Conservation (phyloP, 1,140 invertebrate species). For the Wasmannia auropunctata region DNA sequence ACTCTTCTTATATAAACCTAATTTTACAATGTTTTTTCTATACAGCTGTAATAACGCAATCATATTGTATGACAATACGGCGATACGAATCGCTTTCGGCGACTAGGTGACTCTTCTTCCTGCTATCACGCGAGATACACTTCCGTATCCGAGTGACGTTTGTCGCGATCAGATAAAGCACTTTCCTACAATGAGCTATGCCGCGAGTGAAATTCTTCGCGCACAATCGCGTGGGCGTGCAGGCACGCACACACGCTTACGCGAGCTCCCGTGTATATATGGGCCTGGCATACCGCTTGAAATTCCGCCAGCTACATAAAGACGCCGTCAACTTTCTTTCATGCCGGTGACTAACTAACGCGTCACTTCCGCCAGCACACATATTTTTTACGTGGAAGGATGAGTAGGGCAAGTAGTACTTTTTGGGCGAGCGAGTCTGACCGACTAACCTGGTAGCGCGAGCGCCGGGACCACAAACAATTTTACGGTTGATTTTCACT, state of each 20-base stretch:
- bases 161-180: constrained; percentile 45
- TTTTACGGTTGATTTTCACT: constrained; percentile 67
- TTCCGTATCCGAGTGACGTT: background rate
- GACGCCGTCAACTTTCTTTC: constrained; percentile 74
- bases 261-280: background rate
- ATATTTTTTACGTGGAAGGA: constrained; percentile 66
- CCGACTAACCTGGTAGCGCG: constrained; percentile 73
- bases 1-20: background rate
- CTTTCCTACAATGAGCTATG: constrained; percentile 42
- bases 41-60: background rate
- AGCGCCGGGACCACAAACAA: constrained; percentile 41
- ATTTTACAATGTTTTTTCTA: background rate
- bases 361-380: constrained; percentile 74
- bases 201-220: constrained; percentile 50
- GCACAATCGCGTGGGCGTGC: constrained; percentile 31
- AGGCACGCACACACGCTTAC: background rate
- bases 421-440: constrained; percentile 59
- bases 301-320: constrained; percentile 66
- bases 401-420: constrained; percentile 47
- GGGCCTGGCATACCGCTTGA: constrained; percentile 28
- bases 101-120: background rate
- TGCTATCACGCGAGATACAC: background rate
- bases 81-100: background rate
- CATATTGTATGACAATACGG: background rate
- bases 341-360: constrained; percentile 64